These are phyloP conservation scores for Teleopsis dalmanni DNA, from an alignment of 1,140 invertebrate species.

Conservation along the genomic window DNA sequence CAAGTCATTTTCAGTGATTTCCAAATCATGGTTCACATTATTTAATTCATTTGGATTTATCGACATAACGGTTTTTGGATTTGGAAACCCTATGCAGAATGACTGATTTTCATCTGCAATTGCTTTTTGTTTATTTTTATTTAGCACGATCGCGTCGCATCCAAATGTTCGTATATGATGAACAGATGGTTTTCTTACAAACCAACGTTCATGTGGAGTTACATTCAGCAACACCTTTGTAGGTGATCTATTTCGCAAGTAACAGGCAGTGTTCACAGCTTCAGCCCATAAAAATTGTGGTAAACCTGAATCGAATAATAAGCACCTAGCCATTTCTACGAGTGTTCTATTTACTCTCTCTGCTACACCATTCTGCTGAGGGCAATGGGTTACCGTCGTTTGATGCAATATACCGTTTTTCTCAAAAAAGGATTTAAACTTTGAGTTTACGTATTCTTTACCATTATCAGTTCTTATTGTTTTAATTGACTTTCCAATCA, in stretches of 20 bases:
- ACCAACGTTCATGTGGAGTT: slow-evolving; percentile 11
- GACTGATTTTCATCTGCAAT: no score
- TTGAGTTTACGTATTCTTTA: slow-evolving; percentile 23
- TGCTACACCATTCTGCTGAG: neutral
- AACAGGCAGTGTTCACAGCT: slow-evolving; percentile 1
- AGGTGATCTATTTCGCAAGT: neutral
- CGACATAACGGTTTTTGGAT: no score
- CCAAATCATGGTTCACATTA: no score
- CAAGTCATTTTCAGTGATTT: no score
- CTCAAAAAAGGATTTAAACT: slow-evolving; percentile 20
- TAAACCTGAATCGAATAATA: neutral
- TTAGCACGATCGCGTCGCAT: slow-evolving; percentile 25
- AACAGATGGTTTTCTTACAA: slow-evolving; percentile 23
- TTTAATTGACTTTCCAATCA: neutral
- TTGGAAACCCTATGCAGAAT: no score
- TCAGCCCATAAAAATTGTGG: slow-evolving; percentile 6
- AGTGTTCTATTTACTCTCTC: slow-evolving; percentile 2
- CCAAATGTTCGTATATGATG: slow-evolving; percentile 34
- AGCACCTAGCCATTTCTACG: slow-evolving; percentile 1
- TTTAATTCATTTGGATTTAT: no score
- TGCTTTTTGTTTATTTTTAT: no score
- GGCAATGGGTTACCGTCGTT: neutral
- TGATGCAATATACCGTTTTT: slow-evolving; percentile 1
- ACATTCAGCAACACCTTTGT: neutral
- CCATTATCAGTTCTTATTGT: neutral